Conservation (phyloP, 2,888 invertebrate genomes). For the Chalcosyrphus nemorum region DNA sequence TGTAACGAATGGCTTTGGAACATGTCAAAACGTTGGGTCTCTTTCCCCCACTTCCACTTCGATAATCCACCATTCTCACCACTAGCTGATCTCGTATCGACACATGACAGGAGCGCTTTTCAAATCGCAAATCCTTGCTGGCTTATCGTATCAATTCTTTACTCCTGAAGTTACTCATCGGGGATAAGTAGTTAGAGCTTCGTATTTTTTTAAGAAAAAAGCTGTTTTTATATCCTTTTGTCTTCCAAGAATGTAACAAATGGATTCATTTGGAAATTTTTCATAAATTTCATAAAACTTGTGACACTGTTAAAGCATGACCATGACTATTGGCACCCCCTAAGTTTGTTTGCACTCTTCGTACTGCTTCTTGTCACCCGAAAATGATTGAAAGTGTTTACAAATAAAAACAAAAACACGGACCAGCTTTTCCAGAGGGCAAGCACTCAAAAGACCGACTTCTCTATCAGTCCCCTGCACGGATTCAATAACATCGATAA, state of each 20-base stretch:
- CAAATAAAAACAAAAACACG: not conserved
- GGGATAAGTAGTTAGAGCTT: no score
- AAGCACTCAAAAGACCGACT: slow-evolving; percentile 22
- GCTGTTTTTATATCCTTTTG: no score
- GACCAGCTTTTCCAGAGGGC: not conserved
- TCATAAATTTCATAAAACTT: not conserved
- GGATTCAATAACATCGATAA: slow-evolving; percentile 48
- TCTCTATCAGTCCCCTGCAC: slow-evolving; percentile 15
- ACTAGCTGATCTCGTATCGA: slow-evolving; percentile 5
- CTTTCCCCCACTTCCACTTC: no score
- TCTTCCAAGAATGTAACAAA: no score
- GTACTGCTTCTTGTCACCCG: not conserved
- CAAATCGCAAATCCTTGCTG: slow-evolving; percentile 7
- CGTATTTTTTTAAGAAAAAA: no score
- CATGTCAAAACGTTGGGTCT: no score
- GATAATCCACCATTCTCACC: no score
- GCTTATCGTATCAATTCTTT: slow-evolving; percentile 1
- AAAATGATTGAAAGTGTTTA: slow-evolving; percentile 36
- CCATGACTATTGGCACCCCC: not conserved
- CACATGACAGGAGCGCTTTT: slow-evolving; percentile 4
- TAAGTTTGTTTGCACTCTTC: not conserved
- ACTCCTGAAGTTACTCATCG: not conserved
- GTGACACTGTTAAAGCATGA: not conserved
- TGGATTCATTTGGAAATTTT: not conserved
- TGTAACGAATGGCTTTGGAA: no score